phyloP scores from a whole-genome alignment of 2,888 invertebrate genomes.

The Chalcis sispes region DNA sequence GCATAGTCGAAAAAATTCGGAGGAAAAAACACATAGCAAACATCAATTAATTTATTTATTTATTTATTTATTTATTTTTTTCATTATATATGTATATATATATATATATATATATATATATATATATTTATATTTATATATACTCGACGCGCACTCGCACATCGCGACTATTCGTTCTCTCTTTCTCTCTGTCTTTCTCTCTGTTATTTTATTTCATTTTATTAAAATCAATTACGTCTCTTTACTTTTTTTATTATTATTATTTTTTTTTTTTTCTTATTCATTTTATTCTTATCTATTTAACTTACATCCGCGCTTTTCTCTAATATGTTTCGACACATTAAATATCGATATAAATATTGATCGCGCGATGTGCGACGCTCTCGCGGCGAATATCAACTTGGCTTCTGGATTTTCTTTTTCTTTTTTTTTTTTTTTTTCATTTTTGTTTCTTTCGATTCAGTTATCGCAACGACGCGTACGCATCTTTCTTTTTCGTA shows the following conservation, averaged over 20 bases:
- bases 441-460: slow-evolving; percentile 29
- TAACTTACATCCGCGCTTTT: slow-evolving; percentile 59
- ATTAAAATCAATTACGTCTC: slow-evolving; percentile 3
- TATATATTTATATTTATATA: slow-evolving; percentile 56
- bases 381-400: slow-evolving; percentile 62
- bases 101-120: slow-evolving; percentile 52
- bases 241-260: background rate
- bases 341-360: slow-evolving; percentile 17
- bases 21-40: slow-evolving; percentile 55
- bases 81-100: slow-evolving; percentile 53
- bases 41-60: slow-evolving; percentile 44
- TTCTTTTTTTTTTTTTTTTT: slow-evolving; percentile 43
- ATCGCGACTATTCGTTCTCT: slow-evolving; percentile 35
- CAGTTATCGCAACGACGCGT: no score
- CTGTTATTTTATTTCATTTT: no score
- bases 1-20: slow-evolving; percentile 45
- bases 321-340: slow-evolving; percentile 16
- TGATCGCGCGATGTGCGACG: slow-evolving; percentile 45
- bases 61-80: slow-evolving; percentile 42
- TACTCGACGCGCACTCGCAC: slow-evolving; percentile 39
- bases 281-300: slow-evolving; percentile 3
- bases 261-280: slow-evolving; percentile 16
- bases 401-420: slow-evolving; percentile 45
- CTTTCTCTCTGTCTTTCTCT: slow-evolving; percentile 11
- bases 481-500: background rate